Evolutionary conservation across 2,888 invertebrate genomes (phyloP), one percentile per base, ranked within the genome.

Genomic region (Polydrusus pterygomalis): DNA sequence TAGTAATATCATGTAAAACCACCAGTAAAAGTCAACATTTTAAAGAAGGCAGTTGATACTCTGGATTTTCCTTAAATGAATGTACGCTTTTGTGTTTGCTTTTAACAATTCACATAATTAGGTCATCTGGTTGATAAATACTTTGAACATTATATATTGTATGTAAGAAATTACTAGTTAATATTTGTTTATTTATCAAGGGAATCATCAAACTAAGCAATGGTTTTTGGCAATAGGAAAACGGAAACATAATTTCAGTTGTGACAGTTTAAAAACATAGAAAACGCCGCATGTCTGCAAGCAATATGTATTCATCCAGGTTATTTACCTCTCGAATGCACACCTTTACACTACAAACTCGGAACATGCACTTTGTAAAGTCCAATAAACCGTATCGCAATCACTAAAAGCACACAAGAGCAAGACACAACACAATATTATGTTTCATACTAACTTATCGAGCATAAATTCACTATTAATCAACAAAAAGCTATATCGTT

Each of bases 321-420:
- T 78, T 78, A 76, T 78, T 78, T 78, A 78, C 78, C 78, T 78
- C 67, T 78, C 60, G 62, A 45, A 49, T 72, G 78, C 64, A 73
- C 58, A 60, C 63, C 65, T 75, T 78, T 70, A 68, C 58, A 15
- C 18, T 64, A 43, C 38, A 73, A 70, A n/a, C 67, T 72, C 62
- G 25, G 69, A 75, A 77, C 65, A 72, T 75, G 72, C 74, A 77
- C 77, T 71, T 43, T 63, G 67, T 11, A 64, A 70, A 11, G n/a
- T 38, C 34, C 13, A 60, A 30, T 51, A 60, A 47, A 49, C 15
- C 49, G 49, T 63, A 69, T 58, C 38, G 9, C 30, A 58, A 40
- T 34, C 47, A 51, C 62, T 63, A 51, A 70, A 68, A 58, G 13
- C 67, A 49, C 64, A 47, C 38, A 43, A 65, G 1, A 65, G 45